phyloP scores from a whole-genome alignment of 2,888 invertebrate genomes.

The Aporophyla lueneburgensis region DNA sequence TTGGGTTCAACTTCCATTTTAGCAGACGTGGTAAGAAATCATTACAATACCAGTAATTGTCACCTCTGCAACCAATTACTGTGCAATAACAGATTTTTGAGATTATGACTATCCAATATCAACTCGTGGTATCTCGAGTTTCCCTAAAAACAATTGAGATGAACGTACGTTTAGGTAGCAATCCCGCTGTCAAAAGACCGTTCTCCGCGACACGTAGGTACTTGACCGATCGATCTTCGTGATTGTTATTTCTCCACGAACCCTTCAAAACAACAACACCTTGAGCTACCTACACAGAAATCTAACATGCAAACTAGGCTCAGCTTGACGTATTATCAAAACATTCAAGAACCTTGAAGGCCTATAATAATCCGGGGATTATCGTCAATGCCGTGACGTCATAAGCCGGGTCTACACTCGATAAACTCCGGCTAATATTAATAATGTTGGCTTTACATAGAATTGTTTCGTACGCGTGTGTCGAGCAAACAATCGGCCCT shows the following conservation, averaged over 20 bases:
- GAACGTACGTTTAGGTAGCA: neutral
- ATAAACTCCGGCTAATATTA: constrained; percentile 63
- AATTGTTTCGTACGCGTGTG: constrained; percentile 61
- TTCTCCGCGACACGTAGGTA: neutral
- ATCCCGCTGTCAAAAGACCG: neutral
- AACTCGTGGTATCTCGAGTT: neutral
- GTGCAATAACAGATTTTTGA: neutral
- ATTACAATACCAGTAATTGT: neutral
- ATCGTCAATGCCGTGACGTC: constrained; percentile 32
- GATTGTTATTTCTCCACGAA: neutral
- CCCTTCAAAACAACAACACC: neutral
- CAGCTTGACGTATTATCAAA: constrained; percentile 44
- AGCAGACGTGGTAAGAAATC: neutral
- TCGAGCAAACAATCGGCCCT: constrained; percentile 62
- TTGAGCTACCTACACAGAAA: neutral
- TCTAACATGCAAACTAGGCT: constrained; percentile 1
- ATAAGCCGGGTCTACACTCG: constrained; percentile 58
- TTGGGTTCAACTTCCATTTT: neutral
- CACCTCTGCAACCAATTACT: neutral
- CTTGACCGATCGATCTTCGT: neutral
- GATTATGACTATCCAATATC: no score
- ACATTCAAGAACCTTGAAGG: constrained; percentile 45
- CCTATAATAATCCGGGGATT: constrained; percentile 50
- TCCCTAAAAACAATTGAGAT: neutral
- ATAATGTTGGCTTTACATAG: constrained; percentile 63